Evolutionary conservation across 1,140 invertebrate species (phyloP).

Genomic region (Drosophila mojavensis): DNA sequence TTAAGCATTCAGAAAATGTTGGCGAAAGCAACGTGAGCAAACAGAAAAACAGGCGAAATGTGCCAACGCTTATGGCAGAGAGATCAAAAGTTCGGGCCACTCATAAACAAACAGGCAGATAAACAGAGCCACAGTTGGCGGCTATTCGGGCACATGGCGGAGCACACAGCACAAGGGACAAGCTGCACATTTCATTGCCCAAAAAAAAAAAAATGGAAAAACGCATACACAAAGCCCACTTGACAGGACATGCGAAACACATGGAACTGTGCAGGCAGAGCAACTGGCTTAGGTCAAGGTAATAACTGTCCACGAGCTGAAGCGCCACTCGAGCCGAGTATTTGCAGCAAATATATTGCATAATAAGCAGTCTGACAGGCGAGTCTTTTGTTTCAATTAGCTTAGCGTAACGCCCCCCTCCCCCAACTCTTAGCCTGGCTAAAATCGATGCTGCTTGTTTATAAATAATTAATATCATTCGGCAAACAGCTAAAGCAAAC

Average conservation of each 20-base stretch:
- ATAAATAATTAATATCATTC: conserved; percentile 7
- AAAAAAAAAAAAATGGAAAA: conserved; percentile 3
- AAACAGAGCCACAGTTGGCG: conserved; percentile 49
- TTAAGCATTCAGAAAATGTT: conserved; percentile 74
- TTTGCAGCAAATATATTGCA: conserved; percentile 22
- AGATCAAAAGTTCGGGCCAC: conserved; percentile 5
- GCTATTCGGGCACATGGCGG: conserved; percentile 45
- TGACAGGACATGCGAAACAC: conserved; percentile 23
- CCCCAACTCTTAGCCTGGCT: conserved; percentile 40
- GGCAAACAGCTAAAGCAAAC: too few species aligned
- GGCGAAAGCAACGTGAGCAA: conserved; percentile 31
- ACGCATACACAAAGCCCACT: conserved; percentile 9
- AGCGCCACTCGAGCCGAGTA: conserved; percentile 23
- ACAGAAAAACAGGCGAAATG: conserved; percentile 17
- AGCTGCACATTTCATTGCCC: conserved; percentile 51
- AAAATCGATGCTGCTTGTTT: conserved; percentile 37
- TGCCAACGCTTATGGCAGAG: background rate
- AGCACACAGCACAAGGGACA: conserved; percentile 28
- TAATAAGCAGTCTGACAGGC: conserved; percentile 10
- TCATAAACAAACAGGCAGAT: conserved; percentile 36
- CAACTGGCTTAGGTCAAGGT: conserved; percentile 35
- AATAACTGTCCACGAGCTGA: conserved; percentile 16
- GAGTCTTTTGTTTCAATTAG: conserved; percentile 48
- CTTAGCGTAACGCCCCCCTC: conserved; percentile 4
- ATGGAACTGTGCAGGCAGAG: too few species aligned